Evolutionary conservation across 2,888 invertebrate species (phyloP).

Genomic region (Sinhomidia bicolor): DNA sequence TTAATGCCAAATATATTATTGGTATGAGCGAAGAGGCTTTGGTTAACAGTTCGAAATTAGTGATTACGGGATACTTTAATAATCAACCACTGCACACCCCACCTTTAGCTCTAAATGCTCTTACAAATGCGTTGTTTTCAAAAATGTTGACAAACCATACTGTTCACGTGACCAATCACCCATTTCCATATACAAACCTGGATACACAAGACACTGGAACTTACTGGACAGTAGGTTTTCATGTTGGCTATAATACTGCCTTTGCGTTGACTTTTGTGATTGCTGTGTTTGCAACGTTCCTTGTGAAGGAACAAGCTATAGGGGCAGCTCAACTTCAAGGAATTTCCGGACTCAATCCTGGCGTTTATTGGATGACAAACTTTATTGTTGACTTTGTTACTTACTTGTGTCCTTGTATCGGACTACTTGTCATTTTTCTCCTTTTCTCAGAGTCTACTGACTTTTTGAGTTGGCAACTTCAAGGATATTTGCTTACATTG

Average conservation of each 20-base stretch:
- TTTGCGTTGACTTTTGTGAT: constrained; percentile 88
- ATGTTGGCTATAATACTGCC: constrained; percentile 84
- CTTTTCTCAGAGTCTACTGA: constrained; percentile 74
- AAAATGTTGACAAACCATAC: constrained; percentile 81
- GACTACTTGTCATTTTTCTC: constrained; percentile 85
- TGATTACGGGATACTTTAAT: constrained; percentile 85
- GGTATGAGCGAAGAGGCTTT: constrained; percentile 68
- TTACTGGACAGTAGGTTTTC: constrained; percentile 77
- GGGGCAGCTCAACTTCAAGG: constrained; percentile 88
- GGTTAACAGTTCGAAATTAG: constrained; percentile 45
- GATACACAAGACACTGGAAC: constrained; percentile 81
- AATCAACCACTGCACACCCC: constrained; percentile 90
- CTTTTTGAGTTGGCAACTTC: constrained; percentile 72
- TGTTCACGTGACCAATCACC: constrained; percentile 85
- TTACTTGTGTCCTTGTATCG: constrained; percentile 85
- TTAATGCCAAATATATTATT: constrained; percentile 77
- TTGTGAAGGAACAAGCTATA: constrained; percentile 86
- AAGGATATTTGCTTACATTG: constrained; percentile 82
- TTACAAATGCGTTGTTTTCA: constrained; percentile 86
- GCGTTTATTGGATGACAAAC: constrained; percentile 87
- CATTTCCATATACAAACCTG: constrained; percentile 85
- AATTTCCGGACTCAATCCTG: constrained; percentile 87
- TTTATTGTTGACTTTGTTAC: constrained; percentile 87
- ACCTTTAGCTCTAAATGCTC: constrained; percentile 86
- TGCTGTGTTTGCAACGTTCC: constrained; percentile 83